Evolutionary conservation across 2,113 vertebrate genomes (phyloP), one percentile per base, ranked within the genome.

Genomic region (Stercorarius parasiticus): DNA sequence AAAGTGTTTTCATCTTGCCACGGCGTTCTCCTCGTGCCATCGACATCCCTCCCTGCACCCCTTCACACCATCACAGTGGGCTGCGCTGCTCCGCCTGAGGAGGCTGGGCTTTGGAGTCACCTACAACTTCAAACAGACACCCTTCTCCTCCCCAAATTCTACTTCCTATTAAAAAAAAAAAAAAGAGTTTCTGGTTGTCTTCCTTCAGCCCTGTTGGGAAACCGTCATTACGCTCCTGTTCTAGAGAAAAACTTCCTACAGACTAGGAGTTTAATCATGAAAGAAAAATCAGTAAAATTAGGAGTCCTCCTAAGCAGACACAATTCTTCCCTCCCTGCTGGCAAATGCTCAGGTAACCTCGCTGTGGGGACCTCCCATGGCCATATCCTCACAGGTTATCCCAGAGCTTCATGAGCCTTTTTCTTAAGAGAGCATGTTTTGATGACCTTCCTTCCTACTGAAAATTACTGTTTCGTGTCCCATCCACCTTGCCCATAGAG

Each of bases 71-170:
- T 14, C 16, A 62, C 21, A 20, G 7, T 4, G 2, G 8, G 56
- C 56, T 47, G 50, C 1, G 0, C 36, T 14, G 32, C 50, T 55
- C n/a, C 10, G 2, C 0, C 0, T 42, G 42, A 42, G 0, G 0
- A 40, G 17, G 21, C 5, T 14, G 26, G 25, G 38, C 64, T 71
- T 36, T 78, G 47, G 18, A 36, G 17, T 32, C 71, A 61, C 72
- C 22, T 25, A n/a, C 29, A 71, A 25, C 58, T 65, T 47, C 50
- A 66, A 34, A 10, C 0, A 50, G 34, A 12, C 1, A 3, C 43
- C 49, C 18, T 11, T 47, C 15, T 29, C 11, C 40, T 12, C 6
- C 5, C 4, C 1, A 6, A 4, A 3, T 50, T 15, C 20, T 20
- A 19, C 11, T 29, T 56, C 38, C 55, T 18, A 29, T 23, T 15